phyloP scores from a whole-genome alignment of 2,888 invertebrate species.

The Allophyes oxyacanthae region DNA sequence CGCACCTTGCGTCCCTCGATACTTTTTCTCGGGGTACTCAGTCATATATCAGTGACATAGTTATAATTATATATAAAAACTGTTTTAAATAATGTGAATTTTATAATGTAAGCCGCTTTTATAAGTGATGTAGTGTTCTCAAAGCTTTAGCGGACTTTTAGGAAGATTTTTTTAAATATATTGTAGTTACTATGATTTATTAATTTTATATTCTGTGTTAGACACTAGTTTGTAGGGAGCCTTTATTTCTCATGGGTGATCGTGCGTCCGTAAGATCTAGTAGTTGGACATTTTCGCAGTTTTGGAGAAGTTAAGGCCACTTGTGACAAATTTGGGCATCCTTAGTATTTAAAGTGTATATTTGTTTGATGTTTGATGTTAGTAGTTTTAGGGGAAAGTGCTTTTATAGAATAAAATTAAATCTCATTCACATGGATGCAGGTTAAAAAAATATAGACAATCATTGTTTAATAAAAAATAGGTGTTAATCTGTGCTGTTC shows the following conservation, averaged over 20 bases:
- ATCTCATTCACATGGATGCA: constrained; percentile 60
- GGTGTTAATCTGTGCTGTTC: constrained; percentile 44
- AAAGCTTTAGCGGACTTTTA: constrained; percentile 82
- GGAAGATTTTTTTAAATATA: constrained; percentile 69
- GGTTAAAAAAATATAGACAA: constrained; percentile 54
- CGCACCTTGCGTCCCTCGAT: constrained; percentile 67
- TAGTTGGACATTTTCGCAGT: background rate
- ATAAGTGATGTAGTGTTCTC: constrained; percentile 73
- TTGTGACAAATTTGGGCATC: constrained; percentile 18
- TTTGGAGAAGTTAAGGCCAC: constrained; percentile 1
- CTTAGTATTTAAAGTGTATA: constrained; percentile 54
- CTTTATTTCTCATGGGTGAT: constrained; percentile 28
- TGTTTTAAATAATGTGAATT: constrained; percentile 54
- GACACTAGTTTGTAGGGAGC: constrained; percentile 54
- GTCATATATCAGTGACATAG: constrained; percentile 49
- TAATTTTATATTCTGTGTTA: constrained; percentile 67
- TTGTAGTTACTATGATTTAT: constrained; percentile 58
- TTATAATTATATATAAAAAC: constrained; percentile 44
- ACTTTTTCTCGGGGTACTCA: constrained; percentile 73
- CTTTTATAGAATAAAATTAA: constrained; percentile 80
- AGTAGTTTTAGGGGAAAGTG: constrained; percentile 83
- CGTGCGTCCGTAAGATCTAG: background rate
- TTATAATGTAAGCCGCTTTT: constrained; percentile 69
- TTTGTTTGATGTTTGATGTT: constrained; percentile 87
- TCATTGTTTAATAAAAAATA: constrained; percentile 43